A percentile compares a stretch with the other conserved stretches of the same genome.
These are phyloP conservation scores for Chinchilla lanigera DNA, from an alignment of 2,113 vertebrate genomes.

Conservation along the genomic window DNA sequence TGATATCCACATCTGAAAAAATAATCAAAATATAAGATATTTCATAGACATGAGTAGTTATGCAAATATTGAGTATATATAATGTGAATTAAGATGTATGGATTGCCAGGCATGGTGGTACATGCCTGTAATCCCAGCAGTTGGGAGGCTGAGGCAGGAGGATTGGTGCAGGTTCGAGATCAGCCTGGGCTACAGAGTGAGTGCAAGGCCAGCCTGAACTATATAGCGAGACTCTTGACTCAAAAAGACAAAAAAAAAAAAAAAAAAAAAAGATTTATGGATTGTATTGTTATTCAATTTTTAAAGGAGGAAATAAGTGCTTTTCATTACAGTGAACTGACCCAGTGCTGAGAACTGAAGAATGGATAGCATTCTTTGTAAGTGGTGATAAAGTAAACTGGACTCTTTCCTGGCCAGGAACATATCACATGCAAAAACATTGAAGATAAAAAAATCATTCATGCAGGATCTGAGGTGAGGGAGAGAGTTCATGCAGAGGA, in stretches of 20 bases:
- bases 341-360: neutral
- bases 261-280: slow-evolving; percentile 19
- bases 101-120: no score
- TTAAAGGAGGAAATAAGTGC: neutral
- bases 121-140: no score
- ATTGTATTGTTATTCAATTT: slow-evolving; percentile 3
- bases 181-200: no score
- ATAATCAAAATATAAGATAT: neutral
- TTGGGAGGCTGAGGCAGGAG: no score
- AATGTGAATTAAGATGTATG: slow-evolving; percentile 15
- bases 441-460: neutral
- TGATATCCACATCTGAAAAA: neutral
- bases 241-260: no score
- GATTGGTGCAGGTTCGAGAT: no score
- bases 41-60: slow-evolving; percentile 10
- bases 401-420: neutral
- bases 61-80: slow-evolving; percentile 30
- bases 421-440: neutral
- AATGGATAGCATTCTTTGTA: slow-evolving; percentile 32
- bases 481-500: neutral
- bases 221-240: no score
- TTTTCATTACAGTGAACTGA: neutral
- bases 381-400: neutral
- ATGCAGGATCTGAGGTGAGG: neutral
- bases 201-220: no score